Evolutionary conservation across 2,797 vertebrate species (phyloP).

Genomic region (Alectoris magna): DNA sequence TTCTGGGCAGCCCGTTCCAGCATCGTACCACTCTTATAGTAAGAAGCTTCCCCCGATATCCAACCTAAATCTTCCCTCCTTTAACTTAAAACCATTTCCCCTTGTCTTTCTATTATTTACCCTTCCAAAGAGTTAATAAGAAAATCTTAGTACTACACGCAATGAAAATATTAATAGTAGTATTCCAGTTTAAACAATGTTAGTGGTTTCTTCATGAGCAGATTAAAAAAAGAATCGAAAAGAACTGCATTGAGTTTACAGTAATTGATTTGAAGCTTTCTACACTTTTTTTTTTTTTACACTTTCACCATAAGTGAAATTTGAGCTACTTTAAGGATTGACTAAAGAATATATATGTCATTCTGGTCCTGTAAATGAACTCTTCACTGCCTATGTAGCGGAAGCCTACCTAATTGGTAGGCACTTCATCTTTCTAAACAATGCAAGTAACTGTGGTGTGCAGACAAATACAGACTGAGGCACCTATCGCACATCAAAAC

Average conservation of each 20-base stretch:
- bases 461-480: neutral
- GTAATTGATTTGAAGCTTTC: neutral
- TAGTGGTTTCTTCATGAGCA: neutral
- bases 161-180: neutral
- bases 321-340: neutral
- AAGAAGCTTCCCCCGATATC: no score
- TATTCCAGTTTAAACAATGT: neutral
- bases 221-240: neutral
- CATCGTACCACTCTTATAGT: no score
- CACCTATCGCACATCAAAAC: neutral
- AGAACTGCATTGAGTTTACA: accelerated
- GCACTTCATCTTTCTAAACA: neutral
- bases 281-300: neutral
- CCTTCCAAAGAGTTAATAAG: neutral
- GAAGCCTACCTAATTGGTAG: neutral
- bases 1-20: no score
- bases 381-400: neutral
- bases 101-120: no score
- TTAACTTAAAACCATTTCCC: no score
- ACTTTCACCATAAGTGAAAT: neutral
- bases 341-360: accelerated
- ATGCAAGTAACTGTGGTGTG: accelerated
- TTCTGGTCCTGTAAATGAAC: neutral
- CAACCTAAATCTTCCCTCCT: no score
- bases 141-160: neutral